Percentiles rank a stretch among this genome's conserved stretches.
phyloP scores from a whole-genome alignment of 1,140 invertebrate species.

The Chrysomallon squamiferum region DNA sequence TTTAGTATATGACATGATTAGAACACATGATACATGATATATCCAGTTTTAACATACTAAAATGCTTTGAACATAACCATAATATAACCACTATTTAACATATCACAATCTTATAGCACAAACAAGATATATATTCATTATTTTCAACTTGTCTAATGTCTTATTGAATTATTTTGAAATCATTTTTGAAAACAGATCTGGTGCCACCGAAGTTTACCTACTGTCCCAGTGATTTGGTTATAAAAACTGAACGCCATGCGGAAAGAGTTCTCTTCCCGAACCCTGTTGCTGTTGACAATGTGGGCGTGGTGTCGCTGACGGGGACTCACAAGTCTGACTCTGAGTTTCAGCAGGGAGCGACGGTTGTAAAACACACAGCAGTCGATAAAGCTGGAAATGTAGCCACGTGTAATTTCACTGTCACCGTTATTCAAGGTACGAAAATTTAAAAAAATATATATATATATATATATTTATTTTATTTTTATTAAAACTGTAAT shows the following conservation, averaged over 20 bases:
- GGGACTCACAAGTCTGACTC: conserved; percentile 29
- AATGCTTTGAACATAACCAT: too few relatives aligned
- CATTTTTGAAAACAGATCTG: conserved; percentile 41
- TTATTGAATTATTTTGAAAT: too few relatives aligned
- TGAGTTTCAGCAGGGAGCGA: conserved; percentile 32
- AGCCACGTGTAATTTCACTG: conserved; percentile 38
- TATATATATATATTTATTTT: too few relatives aligned
- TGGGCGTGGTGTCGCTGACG: conserved; percentile 12
- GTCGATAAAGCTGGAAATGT: conserved; percentile 39
- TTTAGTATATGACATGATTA: too few relatives aligned
- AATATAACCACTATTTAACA: too few relatives aligned
- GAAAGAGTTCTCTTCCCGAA: conserved; percentile 33
- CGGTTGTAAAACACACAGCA: conserved; percentile 39
- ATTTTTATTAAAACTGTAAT: too few relatives aligned
- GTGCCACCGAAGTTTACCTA: conserved; percentile 37
- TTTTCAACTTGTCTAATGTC: too few relatives aligned
- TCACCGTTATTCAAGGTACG: conserved; percentile 42
- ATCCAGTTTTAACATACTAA: too few relatives aligned
- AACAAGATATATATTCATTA: too few relatives aligned
- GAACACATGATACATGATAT: too few relatives aligned
- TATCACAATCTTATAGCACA: too few relatives aligned
- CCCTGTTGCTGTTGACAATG: conserved; percentile 43
- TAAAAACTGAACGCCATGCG: conserved; percentile 24
- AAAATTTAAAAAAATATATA: neutral
- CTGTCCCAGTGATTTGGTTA: conserved; percentile 36